Base-by-base conservation (phyloP, 2,113 vertebrate species). In the Motacilla alba region DNA sequence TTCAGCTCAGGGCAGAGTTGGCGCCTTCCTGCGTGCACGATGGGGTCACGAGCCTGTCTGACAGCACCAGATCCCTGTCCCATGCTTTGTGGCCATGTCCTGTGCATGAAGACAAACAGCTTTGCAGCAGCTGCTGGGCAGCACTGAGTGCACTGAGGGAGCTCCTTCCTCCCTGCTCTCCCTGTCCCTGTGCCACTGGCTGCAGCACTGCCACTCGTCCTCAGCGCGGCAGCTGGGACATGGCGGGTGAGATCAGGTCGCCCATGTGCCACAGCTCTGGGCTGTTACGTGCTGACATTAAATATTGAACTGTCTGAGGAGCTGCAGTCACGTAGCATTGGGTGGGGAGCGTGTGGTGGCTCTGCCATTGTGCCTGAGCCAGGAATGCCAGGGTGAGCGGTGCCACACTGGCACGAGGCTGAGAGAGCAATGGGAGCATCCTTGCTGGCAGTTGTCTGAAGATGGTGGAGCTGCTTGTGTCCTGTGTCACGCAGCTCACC, bases 51-150 rank as follows among this genome's bases (percentile, higher is more conserved):
- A 53, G 33, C 24, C 44, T 21, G 33, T 52, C 73, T 13, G 17
- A 19, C 33, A 3, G 23, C 0, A 0, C 12, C 8, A 4, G 70
- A 33, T 64, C 79, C 60, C 75, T 82, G 1, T 53, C 9, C 66
- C 8, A n/a, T 13, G 33, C 58, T 31, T 31, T 2, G 33, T 3
- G 43, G 11, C 9, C 13, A 2, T 1, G 55, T 31, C 59, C 26
- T 14, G 26, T 3, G 55, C 3, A 3, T 12, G 0, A 10, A 2
- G 28, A 37, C 0, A 0, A 33, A 18, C 39, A 35, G 16, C 43
- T 37, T 9, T 21, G 7, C 33, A 33, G 78, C 13, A 62, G 37
- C 64, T 47, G 43, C 63, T 30, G 64, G 17, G 60, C 70, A 73
- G 55, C 70, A 19, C 49, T 10, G 24, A 7, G 27, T 0, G 13